Conservation (phyloP, 1,140 invertebrate species). For the Drosophila ananassae region DNA sequence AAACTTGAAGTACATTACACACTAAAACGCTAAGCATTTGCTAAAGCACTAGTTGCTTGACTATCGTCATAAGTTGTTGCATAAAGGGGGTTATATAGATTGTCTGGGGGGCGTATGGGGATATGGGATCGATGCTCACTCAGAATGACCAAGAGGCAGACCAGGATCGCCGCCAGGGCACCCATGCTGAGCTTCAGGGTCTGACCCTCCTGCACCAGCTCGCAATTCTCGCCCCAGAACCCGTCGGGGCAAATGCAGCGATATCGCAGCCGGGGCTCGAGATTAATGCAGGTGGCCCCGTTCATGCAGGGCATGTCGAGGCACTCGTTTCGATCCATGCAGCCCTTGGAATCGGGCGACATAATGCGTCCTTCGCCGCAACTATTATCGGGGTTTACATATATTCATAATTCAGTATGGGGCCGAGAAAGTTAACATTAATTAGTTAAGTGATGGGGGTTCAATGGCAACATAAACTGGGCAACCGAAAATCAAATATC, state of each 20-base stretch:
- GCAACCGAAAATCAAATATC: slow-evolving; percentile 39
- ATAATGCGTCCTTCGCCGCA: slow-evolving; percentile 95
- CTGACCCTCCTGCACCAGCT: slow-evolving; percentile 95
- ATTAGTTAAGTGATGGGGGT: slow-evolving; percentile 18
- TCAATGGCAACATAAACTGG: slow-evolving; percentile 29
- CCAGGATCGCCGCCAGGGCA: slow-evolving; percentile 95
- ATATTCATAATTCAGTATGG: slow-evolving; percentile 7
- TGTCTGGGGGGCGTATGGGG: not conserved
- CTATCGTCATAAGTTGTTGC: slow-evolving; percentile 37
- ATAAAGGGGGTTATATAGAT: slow-evolving; percentile 13
- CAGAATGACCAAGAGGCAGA: slow-evolving; percentile 96
- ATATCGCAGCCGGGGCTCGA: slow-evolving; percentile 92
- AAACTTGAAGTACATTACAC: slow-evolving; percentile 21
- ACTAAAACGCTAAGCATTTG: slow-evolving; percentile 50
- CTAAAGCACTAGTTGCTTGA: slow-evolving; percentile 65
- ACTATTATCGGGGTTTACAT: slow-evolving; percentile 84
- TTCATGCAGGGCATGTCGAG: slow-evolving; percentile 96
- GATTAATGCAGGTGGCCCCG: slow-evolving; percentile 94
- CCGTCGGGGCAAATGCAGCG: slow-evolving; percentile 94
- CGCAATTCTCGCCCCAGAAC: slow-evolving; percentile 97
- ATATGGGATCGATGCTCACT: slow-evolving; percentile 87
- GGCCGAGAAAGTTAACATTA: slow-evolving; percentile 24
- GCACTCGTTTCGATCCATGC: slow-evolving; percentile 97
- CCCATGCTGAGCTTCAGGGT: slow-evolving; percentile 97
- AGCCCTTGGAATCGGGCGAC: slow-evolving; percentile 94